Evolutionary conservation across 2,888 invertebrate species (phyloP), one percentile per base, ranked within the genome.

Genomic region (Phortica okadai): DNA sequence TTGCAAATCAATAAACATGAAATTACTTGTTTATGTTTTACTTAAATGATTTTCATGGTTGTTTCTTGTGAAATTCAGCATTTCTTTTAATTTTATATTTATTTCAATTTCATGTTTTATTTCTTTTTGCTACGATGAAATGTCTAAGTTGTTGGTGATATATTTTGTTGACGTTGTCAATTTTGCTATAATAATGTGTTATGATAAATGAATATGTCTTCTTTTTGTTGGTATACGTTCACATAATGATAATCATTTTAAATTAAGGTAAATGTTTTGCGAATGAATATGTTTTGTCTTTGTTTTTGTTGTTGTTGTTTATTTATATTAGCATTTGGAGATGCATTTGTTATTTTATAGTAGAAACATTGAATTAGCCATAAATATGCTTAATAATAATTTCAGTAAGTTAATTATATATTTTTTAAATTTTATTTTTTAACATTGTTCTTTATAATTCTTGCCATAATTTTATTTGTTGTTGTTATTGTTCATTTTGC

Each of bases 121-220:
- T 74, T 76, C 44, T 44, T 67, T 74, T 79, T 74, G 77, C 44
- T 44, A 44, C 42, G 42, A 44, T 66, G 59, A 59, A 59, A 59
- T 79, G 56, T 25, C 45, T 78, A 78, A 69, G 44, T 76, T 74
- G 25, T 45, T 75, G 70, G 72, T 58, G 11, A 75, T 58, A 75
- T 75, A 6, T 59, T 73, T 78, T 78, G 6, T 33, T 33, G 33
- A 33, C 33, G 50, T 50, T 50, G 10, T 11, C 14, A 8, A 6
- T 73, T 78, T 67, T 69, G 25, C 42, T 74, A 73, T 76, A 54
- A 44, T 64, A 42, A 77, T 78, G 82, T 77, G 79, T 66, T 78
- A 79, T 81, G 82, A 80, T 76, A 76, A 79, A 76, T 79, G 74
- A 82, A 86, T 85, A 85, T 86, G 84, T 85, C 81, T 76, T 8